phyloP scores from a whole-genome alignment of 2,113 vertebrate species.

The Marcusenius ussheri region DNA sequence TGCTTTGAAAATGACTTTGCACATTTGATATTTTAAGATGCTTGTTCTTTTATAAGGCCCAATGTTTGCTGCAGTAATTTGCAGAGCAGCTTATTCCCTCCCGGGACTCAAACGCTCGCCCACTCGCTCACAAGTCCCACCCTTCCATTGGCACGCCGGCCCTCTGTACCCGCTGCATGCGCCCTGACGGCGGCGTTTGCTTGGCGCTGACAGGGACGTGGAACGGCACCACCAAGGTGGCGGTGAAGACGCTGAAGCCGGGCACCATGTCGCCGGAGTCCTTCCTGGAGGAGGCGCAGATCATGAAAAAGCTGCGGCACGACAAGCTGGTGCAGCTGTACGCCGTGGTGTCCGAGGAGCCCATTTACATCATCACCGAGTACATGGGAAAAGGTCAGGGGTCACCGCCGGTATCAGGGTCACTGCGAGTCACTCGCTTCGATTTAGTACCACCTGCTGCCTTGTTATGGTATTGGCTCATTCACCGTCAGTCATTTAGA shows the following conservation, averaged over 20 bases:
- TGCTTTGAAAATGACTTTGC: not conserved
- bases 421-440: not conserved
- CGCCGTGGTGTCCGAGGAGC: slow-evolving; percentile 93
- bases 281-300: slow-evolving; percentile 95
- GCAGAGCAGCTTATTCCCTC: not conserved
- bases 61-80: not conserved
- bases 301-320: slow-evolving; percentile 96
- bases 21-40: not conserved
- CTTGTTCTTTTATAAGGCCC: not conserved
- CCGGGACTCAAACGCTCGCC: not conserved
- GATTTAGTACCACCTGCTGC: not conserved
- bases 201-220: slow-evolving; percentile 70
- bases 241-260: slow-evolving; percentile 95
- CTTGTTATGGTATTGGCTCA: not conserved
- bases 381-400: slow-evolving; percentile 91
- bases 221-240: slow-evolving; percentile 98
- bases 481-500: not conserved
- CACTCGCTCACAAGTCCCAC: not conserved
- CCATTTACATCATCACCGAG: slow-evolving; percentile 96
- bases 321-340: slow-evolving; percentile 97
- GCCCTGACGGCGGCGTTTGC: not conserved
- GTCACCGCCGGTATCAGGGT: not conserved
- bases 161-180: not conserved
- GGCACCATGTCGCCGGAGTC: slow-evolving; percentile 98
- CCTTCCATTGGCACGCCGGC: not conserved